Evolutionary conservation across 2,888 invertebrate genomes (phyloP).

Genomic region (Crocallis elinguaria): DNA sequence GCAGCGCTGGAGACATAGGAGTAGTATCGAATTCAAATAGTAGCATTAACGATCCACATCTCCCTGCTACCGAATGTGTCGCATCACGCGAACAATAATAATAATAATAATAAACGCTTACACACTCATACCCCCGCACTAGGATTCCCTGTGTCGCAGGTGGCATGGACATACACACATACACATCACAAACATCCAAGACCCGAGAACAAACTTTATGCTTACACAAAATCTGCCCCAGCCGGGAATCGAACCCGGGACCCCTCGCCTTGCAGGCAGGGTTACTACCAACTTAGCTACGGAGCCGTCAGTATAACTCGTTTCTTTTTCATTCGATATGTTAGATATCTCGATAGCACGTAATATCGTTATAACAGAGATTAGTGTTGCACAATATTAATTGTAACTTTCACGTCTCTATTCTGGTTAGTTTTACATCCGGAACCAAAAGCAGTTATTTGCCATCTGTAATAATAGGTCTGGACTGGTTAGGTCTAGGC

Average conservation of each 20-base stretch:
- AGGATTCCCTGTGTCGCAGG: no score
- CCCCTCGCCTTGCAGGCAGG: no score
- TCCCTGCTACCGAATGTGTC: constrained; percentile 46
- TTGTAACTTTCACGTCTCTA: constrained; percentile 50
- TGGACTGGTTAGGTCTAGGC: constrained; percentile 11
- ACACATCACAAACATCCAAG: no score
- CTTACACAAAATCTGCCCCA: no score
- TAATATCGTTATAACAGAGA: constrained; percentile 52
- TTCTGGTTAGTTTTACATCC: constrained; percentile 41
- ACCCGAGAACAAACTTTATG: no score
- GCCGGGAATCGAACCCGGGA: no score
- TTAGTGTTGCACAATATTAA: constrained; percentile 49
- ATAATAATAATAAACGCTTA: no score
- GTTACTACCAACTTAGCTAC: no score
- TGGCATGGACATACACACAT: no score
- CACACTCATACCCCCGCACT: no score
- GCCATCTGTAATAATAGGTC: constrained; percentile 31
- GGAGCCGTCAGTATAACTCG: constrained; percentile 7
- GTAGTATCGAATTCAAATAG: constrained; percentile 54
- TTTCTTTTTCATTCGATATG: constrained; percentile 31
- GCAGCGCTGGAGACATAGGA: constrained; percentile 34
- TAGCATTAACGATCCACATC: constrained; percentile 43
- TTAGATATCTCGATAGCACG: constrained; percentile 45
- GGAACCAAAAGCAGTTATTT: constrained; percentile 35
- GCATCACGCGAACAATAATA: constrained; percentile 58